Conservation (phyloP, 2,113 vertebrate species). For the Oryzias celebensis region DNA sequence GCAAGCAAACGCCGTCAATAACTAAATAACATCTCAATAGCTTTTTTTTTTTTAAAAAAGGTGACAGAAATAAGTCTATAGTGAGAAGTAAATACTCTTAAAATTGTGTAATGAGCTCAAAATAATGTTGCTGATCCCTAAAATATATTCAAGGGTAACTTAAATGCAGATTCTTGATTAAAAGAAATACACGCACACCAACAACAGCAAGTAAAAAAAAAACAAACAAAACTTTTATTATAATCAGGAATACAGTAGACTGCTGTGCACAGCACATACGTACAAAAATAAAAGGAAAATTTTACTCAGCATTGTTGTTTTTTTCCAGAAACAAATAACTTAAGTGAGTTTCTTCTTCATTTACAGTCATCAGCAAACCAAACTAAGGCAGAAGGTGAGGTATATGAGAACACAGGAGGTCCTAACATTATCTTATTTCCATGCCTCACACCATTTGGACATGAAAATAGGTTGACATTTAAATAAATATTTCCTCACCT, state of each 20-base stretch:
- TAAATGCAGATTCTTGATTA: background rate
- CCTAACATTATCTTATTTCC: background rate
- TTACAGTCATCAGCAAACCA: conserved; percentile 80
- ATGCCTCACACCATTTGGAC: no score
- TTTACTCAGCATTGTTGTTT: conserved; percentile 63
- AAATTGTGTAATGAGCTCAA: no score
- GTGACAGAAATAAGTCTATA: no score
- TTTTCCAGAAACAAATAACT: conserved; percentile 79
- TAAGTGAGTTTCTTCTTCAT: conserved; percentile 77
- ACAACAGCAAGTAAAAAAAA: conserved; percentile 69
- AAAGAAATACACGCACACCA: conserved; percentile 12
- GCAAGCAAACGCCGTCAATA: no score
- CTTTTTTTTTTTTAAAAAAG: no score
- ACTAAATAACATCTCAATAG: no score
- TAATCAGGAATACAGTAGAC: conserved; percentile 84
- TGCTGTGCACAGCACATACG: conserved; percentile 96
- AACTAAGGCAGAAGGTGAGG: conserved; percentile 84
- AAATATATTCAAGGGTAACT: background rate
- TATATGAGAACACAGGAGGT: conserved; percentile 78
- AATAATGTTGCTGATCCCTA: no score
- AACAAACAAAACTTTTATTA: conserved; percentile 78
- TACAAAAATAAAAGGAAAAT: conserved; percentile 90
- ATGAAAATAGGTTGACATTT: background rate
- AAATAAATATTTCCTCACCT: conserved; percentile 45
- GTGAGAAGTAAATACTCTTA: no score